A percentile compares a stretch with the other conserved stretches of the same genome.
phyloP scores from a whole-genome alignment of 2,888 invertebrate species.

The Ditylenchus weischeri region DNA sequence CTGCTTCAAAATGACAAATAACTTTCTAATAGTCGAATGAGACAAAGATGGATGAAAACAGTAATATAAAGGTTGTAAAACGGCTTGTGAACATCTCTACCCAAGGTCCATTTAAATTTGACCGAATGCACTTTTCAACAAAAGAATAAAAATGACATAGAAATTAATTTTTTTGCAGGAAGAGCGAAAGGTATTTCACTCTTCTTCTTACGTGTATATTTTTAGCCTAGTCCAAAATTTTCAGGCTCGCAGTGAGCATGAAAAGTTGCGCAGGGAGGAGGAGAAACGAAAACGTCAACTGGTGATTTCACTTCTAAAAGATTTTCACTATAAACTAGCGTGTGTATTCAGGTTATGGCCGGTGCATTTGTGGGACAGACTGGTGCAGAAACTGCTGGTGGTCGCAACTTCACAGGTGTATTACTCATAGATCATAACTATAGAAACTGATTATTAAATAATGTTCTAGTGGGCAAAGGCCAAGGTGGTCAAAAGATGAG shows the following conservation, averaged over 20 bases:
- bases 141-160: no score
- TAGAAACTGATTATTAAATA: background rate
- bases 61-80: no score
- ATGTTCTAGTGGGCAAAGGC: conserved; percentile 27
- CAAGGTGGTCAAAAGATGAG: background rate
- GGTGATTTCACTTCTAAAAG: conserved; percentile 45
- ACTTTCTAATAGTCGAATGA: no score
- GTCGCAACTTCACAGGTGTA: conserved; percentile 19
- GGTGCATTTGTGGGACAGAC: conserved; percentile 43
- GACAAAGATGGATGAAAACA: no score
- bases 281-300: conserved; percentile 57
- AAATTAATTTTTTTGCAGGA: conserved; percentile 7
- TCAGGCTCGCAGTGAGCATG: conserved; percentile 5
- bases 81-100: no score
- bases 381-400: conserved; percentile 35
- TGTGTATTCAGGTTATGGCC: background rate
- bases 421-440: background rate
- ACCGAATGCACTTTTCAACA: no score
- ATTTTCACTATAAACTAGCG: no score
- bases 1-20: no score
- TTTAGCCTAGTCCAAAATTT: no score
- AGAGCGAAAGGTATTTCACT: conserved; percentile 13
- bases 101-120: no score
- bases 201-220: no score
- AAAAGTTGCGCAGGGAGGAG: conserved; percentile 43